Conservation (phyloP, 2,888 invertebrate genomes). For the Eutolmus rufibarbis region DNA sequence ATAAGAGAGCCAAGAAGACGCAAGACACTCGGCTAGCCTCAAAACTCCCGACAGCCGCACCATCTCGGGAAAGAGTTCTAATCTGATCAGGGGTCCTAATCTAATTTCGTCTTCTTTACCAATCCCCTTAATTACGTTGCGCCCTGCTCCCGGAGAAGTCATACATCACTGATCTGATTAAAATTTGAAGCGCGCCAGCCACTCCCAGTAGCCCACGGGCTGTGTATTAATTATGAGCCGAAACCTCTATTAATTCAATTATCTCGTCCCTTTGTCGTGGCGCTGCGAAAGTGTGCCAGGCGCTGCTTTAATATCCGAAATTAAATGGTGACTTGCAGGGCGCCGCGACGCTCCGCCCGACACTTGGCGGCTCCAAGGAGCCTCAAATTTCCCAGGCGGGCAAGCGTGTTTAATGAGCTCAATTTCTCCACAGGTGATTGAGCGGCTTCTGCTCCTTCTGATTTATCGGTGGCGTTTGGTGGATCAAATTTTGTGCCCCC, state of each 20-base stretch:
- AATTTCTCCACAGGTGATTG: constrained; percentile 33
- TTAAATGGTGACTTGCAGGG: neutral
- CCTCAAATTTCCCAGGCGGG: neutral
- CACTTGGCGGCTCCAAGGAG: neutral
- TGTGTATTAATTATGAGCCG: constrained; percentile 29
- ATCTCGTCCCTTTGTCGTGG: neutral
- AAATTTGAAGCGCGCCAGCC: constrained; percentile 36
- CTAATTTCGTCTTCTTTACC: constrained; percentile 42
- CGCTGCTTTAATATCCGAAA: constrained; percentile 1
- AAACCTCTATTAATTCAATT: constrained; percentile 33
- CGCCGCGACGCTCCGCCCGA: neutral
- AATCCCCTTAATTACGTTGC: constrained; percentile 44
- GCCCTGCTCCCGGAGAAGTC: constrained; percentile 34
- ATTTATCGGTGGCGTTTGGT: neutral
- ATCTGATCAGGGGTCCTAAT: constrained; percentile 43
- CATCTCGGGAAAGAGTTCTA: constrained; percentile 57
- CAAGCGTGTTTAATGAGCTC: constrained; percentile 12
- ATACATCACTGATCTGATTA: constrained; percentile 45
- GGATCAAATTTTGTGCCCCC: constrained; percentile 18
- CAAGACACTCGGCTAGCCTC: neutral
- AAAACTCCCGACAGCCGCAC: constrained; percentile 46
- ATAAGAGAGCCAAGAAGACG: neutral
- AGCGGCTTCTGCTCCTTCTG: constrained; percentile 6
- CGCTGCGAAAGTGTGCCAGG: neutral
- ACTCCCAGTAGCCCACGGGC: neutral